Percentiles rank a stretch among this genome's conserved stretches.
Conservation (phyloP, 2,888 invertebrate species). For the Catocala fraxini region DNA sequence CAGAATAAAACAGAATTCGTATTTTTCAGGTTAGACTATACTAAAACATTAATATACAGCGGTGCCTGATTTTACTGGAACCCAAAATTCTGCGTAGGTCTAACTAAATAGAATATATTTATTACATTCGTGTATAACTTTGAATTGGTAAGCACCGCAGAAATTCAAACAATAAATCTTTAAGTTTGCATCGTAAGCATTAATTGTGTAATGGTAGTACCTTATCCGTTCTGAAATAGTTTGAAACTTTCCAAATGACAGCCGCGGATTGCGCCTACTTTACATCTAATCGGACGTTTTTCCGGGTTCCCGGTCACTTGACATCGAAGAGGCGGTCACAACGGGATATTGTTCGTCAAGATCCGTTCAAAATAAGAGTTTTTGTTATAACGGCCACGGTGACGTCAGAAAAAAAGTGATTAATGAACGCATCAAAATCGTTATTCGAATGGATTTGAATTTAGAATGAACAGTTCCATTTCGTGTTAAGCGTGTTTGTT, state of each 20-base stretch:
- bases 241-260: neutral
- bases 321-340: constrained; percentile 2
- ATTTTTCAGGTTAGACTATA: too few species aligned
- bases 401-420: constrained; percentile 13
- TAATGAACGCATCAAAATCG: constrained; percentile 6
- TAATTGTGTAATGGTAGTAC: neutral
- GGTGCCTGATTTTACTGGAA: too few species aligned
- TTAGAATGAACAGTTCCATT: constrained; percentile 1
- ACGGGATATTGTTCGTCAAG: constrained; percentile 17
- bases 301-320: neutral
- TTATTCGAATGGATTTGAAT: neutral
- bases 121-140: too few species aligned
- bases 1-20: too few species aligned
- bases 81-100: too few species aligned
- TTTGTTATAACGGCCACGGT: constrained; percentile 2
- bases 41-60: too few species aligned
- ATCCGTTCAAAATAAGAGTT: constrained; percentile 4
- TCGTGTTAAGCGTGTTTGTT: neutral
- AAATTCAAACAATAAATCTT: too few species aligned
- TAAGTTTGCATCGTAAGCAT: too few species aligned
- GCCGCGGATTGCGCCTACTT: neutral
- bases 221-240: neutral
- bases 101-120: too few species aligned
- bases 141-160: too few species aligned
- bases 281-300: neutral